These are phyloP conservation scores for Formica exsecta DNA, from an alignment of 1,140 invertebrate genomes.

Conservation along the genomic window DNA sequence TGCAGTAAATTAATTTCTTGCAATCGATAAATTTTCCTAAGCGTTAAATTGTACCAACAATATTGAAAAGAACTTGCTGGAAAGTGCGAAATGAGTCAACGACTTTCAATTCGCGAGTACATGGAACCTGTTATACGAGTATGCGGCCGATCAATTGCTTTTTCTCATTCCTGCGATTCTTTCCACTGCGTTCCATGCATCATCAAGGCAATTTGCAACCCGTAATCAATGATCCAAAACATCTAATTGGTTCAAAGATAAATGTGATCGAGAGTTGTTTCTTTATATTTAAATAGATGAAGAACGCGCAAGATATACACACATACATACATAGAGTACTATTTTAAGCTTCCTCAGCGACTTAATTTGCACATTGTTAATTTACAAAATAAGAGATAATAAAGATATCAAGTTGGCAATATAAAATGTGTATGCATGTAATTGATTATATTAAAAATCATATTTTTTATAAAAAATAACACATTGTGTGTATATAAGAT, in stretches of 20 bases:
- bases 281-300: background rate
- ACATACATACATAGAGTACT: background rate
- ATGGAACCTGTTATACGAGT: slow-evolving; percentile 78
- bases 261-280: background rate
- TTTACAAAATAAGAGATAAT: background rate
- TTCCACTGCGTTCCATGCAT: slow-evolving; percentile 69
- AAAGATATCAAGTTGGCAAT: background rate
- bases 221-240: slow-evolving; percentile 49
- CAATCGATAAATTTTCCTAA: slow-evolving; percentile 68
- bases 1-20: slow-evolving; percentile 37
- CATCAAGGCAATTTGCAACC: slow-evolving; percentile 51
- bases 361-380: background rate
- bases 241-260: slow-evolving; percentile 17
- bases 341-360: background rate
- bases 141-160: slow-evolving; percentile 73
- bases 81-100: slow-evolving; percentile 81
- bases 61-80: slow-evolving; percentile 60
- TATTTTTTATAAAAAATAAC: background rate
- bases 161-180: slow-evolving; percentile 75
- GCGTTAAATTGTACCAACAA: slow-evolving; percentile 38
- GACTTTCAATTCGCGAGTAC: slow-evolving; percentile 77
- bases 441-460: slow-evolving; percentile 1
- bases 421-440: no score
- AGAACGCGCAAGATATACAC: background rate
- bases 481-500: background rate